Percentiles rank a stretch among this genome's conserved stretches.
These are phyloP conservation scores for Thalassoma bifasciatum DNA, from an alignment of 2,113 vertebrate genomes.

Conservation along the genomic window DNA sequence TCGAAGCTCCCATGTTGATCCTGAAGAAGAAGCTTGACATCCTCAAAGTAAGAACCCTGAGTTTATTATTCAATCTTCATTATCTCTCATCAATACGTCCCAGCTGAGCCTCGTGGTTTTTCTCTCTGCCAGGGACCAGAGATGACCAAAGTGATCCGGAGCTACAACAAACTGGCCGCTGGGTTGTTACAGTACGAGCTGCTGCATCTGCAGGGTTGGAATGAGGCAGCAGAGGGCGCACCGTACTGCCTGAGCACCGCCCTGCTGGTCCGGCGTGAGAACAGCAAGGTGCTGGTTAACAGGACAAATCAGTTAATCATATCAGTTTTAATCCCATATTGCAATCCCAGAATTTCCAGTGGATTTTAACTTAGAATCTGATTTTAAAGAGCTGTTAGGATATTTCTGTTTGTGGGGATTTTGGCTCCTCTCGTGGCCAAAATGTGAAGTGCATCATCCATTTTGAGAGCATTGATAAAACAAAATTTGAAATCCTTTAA, in stretches of 20 bases:
- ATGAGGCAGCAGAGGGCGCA: slow-evolving; percentile 72
- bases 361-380: too few relatives aligned
- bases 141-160: slow-evolving; percentile 82
- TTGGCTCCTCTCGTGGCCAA: too few relatives aligned
- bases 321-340: too few relatives aligned
- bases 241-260: slow-evolving; percentile 76
- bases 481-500: too few relatives aligned
- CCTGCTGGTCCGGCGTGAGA: slow-evolving; percentile 78
- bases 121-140: slow-evolving; percentile 74
- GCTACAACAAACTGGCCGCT: slow-evolving; percentile 85
- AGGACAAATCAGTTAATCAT: neutral
- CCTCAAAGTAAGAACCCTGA: slow-evolving; percentile 76
- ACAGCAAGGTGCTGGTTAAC: slow-evolving; percentile 78
- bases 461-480: too few relatives aligned
- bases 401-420: too few relatives aligned
- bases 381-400: too few relatives aligned
- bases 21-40: slow-evolving; percentile 83
- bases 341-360: too few relatives aligned
- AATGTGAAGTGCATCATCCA: too few relatives aligned
- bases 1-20: slow-evolving; percentile 85
- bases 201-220: slow-evolving; percentile 83
- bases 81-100: neutral
- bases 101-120: neutral
- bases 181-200: slow-evolving; percentile 85
- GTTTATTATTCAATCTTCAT: neutral